A percentile compares a stretch with the other conserved stretches of the same genome.
phyloP scores from a whole-genome alignment of 2,113 vertebrate species.

The Sisor rabdophorus region DNA sequence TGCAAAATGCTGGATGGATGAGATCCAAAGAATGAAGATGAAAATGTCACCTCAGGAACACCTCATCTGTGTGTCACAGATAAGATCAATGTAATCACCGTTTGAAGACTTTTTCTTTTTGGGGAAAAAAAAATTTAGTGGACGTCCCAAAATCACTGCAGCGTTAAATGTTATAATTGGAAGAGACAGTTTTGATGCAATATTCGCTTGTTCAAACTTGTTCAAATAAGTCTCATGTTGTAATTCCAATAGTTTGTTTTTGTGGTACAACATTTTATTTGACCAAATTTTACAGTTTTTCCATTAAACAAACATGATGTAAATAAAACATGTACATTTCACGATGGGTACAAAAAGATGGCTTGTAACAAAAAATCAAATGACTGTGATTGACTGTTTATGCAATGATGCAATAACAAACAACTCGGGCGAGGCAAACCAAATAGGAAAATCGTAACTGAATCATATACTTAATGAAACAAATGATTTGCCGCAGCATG shows the following conservation, averaged over 20 bases:
- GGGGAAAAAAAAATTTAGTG: too few relatives aligned
- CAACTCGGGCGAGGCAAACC: background rate
- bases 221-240: background rate
- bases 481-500: conserved; percentile 65
- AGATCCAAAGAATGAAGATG: conserved; percentile 59
- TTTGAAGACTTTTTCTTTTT: too few relatives aligned
- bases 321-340: conserved; percentile 3
- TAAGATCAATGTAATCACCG: conserved; percentile 24
- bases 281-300: background rate
- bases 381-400: conserved; percentile 43
- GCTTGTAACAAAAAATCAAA: conserved; percentile 53
- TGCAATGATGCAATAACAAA: conserved; percentile 39
- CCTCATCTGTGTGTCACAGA: conserved; percentile 41
- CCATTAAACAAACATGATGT: conserved; percentile 51
- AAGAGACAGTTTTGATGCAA: background rate
- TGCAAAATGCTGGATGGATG: conserved; percentile 63
- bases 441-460: conserved; percentile 28
- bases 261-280: conserved; percentile 5
- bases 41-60: conserved; percentile 37
- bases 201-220: background rate
- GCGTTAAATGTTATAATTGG: background rate
- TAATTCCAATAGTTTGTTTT: background rate
- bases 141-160: background rate
- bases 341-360: conserved; percentile 27
- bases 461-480: conserved; percentile 45